phyloP scores from a whole-genome alignment of 2,888 invertebrate genomes.

The Julus scandinavius region DNA sequence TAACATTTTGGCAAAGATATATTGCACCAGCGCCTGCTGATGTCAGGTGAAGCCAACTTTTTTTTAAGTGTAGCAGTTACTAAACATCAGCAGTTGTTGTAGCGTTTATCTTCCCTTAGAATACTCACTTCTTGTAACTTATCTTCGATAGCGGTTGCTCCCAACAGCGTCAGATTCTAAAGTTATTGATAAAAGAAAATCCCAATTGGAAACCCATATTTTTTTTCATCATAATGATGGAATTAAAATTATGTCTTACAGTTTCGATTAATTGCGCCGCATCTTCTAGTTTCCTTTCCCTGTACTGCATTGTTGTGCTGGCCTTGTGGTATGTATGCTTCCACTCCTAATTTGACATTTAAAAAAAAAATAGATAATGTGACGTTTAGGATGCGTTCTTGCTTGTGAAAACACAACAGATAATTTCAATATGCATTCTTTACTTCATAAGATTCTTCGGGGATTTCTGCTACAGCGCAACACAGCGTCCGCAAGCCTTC shows the following conservation, averaged over 20 bases:
- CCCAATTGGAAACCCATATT: background rate
- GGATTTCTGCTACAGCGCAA: constrained; percentile 86
- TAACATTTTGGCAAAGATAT: no score
- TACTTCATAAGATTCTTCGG: constrained; percentile 79
- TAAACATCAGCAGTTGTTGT: background rate
- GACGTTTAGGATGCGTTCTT: background rate
- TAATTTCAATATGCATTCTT: constrained; percentile 48
- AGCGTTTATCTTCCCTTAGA: background rate
- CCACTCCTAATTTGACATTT: constrained; percentile 74
- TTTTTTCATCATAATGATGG: no score
- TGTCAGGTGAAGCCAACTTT: no score
- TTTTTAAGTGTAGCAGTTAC: no score
- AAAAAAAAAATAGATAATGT: background rate
- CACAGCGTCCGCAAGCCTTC: constrained; percentile 86
- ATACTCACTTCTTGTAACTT: constrained; percentile 78
- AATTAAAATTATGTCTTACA: constrained; percentile 60
- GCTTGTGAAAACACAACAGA: background rate
- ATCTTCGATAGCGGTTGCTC: constrained; percentile 98
- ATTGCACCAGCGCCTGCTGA: no score
- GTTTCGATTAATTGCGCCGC: constrained; percentile 92
- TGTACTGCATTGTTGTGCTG: constrained; percentile 80
- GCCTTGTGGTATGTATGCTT: constrained; percentile 87
- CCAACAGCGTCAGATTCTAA: constrained; percentile 82
- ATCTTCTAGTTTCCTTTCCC: constrained; percentile 90
- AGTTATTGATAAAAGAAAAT: constrained; percentile 29